Percentiles rank a stretch among this genome's conserved stretches.
Conservation (phyloP, 2,113 vertebrate genomes). For the Verasper variegatus region DNA sequence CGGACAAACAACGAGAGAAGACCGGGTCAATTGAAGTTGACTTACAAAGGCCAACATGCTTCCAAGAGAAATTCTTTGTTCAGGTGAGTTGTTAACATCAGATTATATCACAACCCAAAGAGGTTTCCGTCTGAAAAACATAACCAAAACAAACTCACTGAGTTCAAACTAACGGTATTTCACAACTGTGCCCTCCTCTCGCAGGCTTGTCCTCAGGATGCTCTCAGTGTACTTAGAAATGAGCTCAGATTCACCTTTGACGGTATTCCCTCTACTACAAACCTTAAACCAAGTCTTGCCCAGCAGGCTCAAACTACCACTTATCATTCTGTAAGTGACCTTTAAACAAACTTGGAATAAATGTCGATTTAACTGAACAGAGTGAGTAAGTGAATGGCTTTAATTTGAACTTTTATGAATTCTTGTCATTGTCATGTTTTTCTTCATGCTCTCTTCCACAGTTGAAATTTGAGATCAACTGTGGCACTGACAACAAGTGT, state of each 20-base stretch:
- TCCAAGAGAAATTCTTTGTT: background rate
- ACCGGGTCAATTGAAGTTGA: background rate
- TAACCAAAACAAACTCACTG: background rate
- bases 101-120: background rate
- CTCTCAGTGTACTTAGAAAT: conserved; percentile 71
- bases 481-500: conserved; percentile 83
- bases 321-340: conserved; percentile 64
- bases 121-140: background rate
- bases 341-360: background rate
- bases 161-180: background rate
- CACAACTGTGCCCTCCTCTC: background rate
- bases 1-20: background rate
- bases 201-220: conserved; percentile 80
- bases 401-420: too few species aligned
- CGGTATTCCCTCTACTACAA: conserved; percentile 23
- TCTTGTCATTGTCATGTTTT: background rate
- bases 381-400: too few species aligned
- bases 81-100: conserved; percentile 55
- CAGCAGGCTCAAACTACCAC: conserved; percentile 39
- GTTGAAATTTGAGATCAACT: conserved; percentile 88
- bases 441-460: conserved; percentile 54
- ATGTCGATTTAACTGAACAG: too few species aligned
- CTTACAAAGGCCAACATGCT: accelerated
- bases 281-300: conserved; percentile 63
- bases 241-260: conserved; percentile 75